Evolutionary conservation across 2,888 invertebrate species (phyloP), one percentile per base, ranked within the genome.

Genomic region (Amblyteles armatorius): DNA sequence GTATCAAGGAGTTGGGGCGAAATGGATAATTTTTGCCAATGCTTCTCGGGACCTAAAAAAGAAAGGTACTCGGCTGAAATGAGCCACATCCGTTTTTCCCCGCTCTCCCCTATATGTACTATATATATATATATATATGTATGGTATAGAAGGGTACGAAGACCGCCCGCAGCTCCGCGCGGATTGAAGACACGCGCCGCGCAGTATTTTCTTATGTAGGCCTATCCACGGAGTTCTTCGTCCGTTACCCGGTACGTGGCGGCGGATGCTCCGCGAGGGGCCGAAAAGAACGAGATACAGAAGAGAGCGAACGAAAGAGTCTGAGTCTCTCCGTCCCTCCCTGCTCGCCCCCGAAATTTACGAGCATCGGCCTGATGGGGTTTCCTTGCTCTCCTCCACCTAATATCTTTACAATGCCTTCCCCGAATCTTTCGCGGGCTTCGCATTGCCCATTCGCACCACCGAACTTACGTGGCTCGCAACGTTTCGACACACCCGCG

Each of bases 131-230:
- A 50, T 33, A 29, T 36, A 33, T 22, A 65, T n/a, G 29, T 29
- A 57, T 68, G n/a, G 48, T 67, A 57, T 69, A 57, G n/a, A 63
- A 50, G 26, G 67, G n/a, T 26, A 73, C 80, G 79, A 86, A 85
- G 76, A 83, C 84, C 72, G 71, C 22, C 9, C 9, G 55, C 22
- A 36, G 44, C 60, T n/a, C 29, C 29, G 50, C 22, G 84, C 88
- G 90, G 91, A 92, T 92, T 90, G 90, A 91, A 91, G 90, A 89
- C 87, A 85, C 89, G 88, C 88, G 87, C 86, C 82, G 82, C 86
- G 90, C 89, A 91, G 92, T 93, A 92, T 92, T 91, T 92, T 92
- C 91, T 92, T 90, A 89, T 91, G 90, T 90, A 92, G 90, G 91
- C 92, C 90, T 89, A 36, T 33, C 60, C 6, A 48, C 63, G 16